Evolutionary conservation across 2,888 invertebrate species (phyloP), one percentile per base, ranked within the genome.

Genomic region (Euplexia lucipara): DNA sequence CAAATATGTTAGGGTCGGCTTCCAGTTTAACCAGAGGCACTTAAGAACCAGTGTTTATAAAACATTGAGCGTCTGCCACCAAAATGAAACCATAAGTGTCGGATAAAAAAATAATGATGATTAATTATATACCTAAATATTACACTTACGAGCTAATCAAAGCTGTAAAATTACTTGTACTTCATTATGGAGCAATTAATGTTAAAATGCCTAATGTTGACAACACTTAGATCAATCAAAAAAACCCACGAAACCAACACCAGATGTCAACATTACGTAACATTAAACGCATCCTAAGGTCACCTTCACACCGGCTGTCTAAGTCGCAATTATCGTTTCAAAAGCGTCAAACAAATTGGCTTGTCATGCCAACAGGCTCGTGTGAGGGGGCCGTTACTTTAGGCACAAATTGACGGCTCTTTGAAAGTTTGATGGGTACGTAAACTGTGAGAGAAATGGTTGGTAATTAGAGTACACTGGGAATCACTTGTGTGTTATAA

Each of bases 281-380:
- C 49, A 49, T 62, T 77, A 66, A 65, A 66, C 73, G 60, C 63
- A 78, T 53, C 32, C 58, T 82, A 78, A 82, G 80, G 78, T 82
- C 74, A 68, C 62, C 78, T 78, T 78, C 82, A 81, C 80, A 82
- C 74, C 70, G 62, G 70, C 68, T 77, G 77, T 77, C 77, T 57
- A 32, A 61, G 49, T 53, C 42, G 74, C 81, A 81, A 81, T 81
- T 81, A 81, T 76, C 70, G 74, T 74, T 82, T 81, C 83, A 85
- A 81, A 89, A 84, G 79, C 86, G 89, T 92, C 91, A 88, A 86
- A 84, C 78, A 88, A 93, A 94, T 93, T 91, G 88, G 88, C 93
- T 89, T 90, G 92, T 93, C 93, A 93, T 88, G 90, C 78, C 83
- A 69, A 82, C 83, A 83, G 44, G 74, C 75, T 69, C 81, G 88